Percentiles rank a stretch among this genome's conserved stretches.
Conservation (phyloP, 2,888 invertebrate genomes). For the Oxycera nigricornis region DNA sequence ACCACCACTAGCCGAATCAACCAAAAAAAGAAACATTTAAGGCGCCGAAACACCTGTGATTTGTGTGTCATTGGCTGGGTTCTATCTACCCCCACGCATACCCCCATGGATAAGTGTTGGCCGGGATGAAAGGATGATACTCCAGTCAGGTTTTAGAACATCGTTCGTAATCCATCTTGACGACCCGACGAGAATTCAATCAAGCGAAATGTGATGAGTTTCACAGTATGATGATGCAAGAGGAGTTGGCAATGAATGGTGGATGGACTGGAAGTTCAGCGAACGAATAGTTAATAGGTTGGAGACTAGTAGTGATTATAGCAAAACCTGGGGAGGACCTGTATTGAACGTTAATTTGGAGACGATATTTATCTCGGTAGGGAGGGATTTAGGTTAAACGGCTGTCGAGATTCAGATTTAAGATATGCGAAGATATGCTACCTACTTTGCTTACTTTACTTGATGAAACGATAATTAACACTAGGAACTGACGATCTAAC, state of each 20-base stretch:
- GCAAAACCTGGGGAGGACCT: neutral
- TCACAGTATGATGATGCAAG: too few species aligned
- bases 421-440: too few species aligned
- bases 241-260: neutral
- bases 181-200: slow-evolving; percentile 9
- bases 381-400: neutral
- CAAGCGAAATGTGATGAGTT: slow-evolving; percentile 24
- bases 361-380: neutral
- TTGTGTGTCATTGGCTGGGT: slow-evolving; percentile 1
- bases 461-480: too few species aligned
- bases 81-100: too few species aligned
- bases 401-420: neutral
- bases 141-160: neutral
- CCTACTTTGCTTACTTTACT: too few species aligned
- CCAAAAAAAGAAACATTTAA: neutral
- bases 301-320: neutral
- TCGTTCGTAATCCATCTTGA: neutral
- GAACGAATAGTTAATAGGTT: neutral
- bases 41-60: neutral
- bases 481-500: too few species aligned
- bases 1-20: neutral
- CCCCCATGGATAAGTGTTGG: neutral
- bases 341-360: neutral
- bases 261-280: neutral
- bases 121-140: neutral